Percentiles rank a stretch among this genome's conserved stretches.
These are phyloP conservation scores for Paracanthobrama guichenoti DNA, from an alignment of 2,113 vertebrate genomes.

Conservation along the genomic window DNA sequence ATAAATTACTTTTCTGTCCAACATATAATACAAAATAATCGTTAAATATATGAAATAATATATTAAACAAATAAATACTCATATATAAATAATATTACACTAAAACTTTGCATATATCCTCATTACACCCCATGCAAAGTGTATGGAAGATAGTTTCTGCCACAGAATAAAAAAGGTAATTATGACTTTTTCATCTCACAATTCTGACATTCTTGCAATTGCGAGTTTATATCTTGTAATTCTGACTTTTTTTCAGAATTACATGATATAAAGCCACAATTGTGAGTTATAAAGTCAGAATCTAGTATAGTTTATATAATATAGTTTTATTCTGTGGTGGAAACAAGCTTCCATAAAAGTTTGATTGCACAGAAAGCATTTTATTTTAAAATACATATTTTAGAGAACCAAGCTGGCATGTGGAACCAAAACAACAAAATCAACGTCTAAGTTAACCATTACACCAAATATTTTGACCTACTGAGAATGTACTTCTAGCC, in stretches of 20 bases:
- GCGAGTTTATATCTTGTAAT: no score
- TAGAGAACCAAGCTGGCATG: neutral
- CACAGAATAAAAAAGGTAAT: no score
- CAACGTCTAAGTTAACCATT: neutral
- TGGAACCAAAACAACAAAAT: neutral
- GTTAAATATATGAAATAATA: neutral
- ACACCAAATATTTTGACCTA: slow-evolving; percentile 6
- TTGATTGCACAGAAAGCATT: neutral
- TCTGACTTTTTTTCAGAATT: no score
- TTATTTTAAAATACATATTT: neutral
- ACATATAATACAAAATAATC: neutral
- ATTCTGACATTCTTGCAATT: no score
- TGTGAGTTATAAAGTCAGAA: no score
- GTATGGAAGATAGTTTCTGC: no score
- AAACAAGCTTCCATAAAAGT: no score
- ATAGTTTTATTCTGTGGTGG: no score
- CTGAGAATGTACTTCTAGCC: slow-evolving; percentile 18
- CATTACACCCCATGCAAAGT: neutral
- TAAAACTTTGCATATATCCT: neutral
- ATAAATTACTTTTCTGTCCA: neutral
- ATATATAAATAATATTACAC: neutral
- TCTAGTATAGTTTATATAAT: no score
- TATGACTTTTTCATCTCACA: no score
- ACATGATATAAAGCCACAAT: no score
- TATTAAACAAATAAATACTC: neutral